A percentile compares a stretch with the other conserved stretches of the same genome.
These are phyloP conservation scores for Mungos mungo DNA, from an alignment of 2,113 vertebrate species.

Conservation along the genomic window DNA sequence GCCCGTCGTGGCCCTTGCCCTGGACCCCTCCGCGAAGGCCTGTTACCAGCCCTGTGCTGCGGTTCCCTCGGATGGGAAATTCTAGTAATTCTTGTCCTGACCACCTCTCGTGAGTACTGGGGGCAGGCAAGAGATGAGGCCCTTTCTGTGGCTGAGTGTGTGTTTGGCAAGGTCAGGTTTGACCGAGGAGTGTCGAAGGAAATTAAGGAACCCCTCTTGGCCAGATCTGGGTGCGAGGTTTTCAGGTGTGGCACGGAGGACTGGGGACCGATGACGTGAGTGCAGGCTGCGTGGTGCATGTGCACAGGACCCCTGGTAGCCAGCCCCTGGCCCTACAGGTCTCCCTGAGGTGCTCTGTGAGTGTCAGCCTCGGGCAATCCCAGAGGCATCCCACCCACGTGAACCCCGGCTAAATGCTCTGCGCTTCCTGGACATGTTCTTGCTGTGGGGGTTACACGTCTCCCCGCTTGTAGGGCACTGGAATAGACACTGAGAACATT, in stretches of 20 bases:
- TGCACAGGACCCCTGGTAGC: rapidly evolving
- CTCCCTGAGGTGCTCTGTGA: background rate
- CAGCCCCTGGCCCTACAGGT: background rate
- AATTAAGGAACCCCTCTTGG: background rate
- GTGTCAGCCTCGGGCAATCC: background rate
- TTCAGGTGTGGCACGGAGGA: background rate
- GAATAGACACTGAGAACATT: background rate
- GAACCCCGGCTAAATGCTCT: rapidly evolving
- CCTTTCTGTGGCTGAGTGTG: background rate
- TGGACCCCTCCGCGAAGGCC: rapidly evolving
- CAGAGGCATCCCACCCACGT: rapidly evolving
- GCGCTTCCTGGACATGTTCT: rapidly evolving
- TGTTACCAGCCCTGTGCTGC: rapidly evolving
- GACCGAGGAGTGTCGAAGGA: background rate
- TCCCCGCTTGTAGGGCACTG: rapidly evolving
- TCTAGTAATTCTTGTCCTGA: background rate
- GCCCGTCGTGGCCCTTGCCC: background rate
- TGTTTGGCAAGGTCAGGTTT: background rate
- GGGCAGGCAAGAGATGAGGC: background rate
- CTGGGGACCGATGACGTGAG: rapidly evolving
- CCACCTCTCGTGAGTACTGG: rapidly evolving
- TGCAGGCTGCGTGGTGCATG: rapidly evolving
- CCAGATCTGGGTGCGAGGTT: background rate
- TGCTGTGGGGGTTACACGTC: rapidly evolving
- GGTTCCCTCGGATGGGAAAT: background rate